These are phyloP conservation scores for Heliconius eleuchia DNA, from an alignment of 1,140 invertebrate genomes.

Conservation along the genomic window DNA sequence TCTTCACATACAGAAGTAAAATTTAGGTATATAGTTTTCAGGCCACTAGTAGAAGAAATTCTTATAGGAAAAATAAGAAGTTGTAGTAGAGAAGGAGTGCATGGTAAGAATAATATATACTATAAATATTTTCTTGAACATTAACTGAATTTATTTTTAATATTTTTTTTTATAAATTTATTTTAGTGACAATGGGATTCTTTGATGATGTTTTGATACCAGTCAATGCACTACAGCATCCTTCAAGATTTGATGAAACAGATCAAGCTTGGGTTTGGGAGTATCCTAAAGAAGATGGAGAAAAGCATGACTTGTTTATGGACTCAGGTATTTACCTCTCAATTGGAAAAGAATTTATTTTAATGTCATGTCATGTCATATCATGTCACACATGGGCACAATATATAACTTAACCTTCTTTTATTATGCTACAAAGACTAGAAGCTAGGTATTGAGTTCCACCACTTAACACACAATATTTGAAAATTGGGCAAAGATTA, in stretches of 20 bases:
- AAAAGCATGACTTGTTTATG: conserved; percentile 94
- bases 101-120: conserved; percentile 83
- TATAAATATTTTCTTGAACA: not conserved
- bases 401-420: too few species aligned
- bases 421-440: too few species aligned
- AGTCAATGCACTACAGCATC: conserved; percentile 92
- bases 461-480: too few species aligned
- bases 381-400: too few species aligned
- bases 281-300: conserved; percentile 91
- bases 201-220: conserved; percentile 98
- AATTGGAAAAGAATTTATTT: not conserved
- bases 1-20: conserved; percentile 95
- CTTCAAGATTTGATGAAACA: conserved; percentile 95
- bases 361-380: not conserved
- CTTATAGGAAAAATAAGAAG: conserved; percentile 95
- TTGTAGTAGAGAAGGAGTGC: conserved; percentile 95
- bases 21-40: conserved; percentile 96
- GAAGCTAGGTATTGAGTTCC: too few species aligned
- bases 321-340: conserved; percentile 83
- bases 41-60: conserved; percentile 96
- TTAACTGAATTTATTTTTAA: not conserved
- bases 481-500: too few species aligned
- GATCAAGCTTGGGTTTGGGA: conserved; percentile 98
- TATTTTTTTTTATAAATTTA: not conserved
- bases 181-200: conserved; percentile 94